These are phyloP conservation scores for Gnathonemus echidnorhynchus DNA, from an alignment of 2,113 vertebrate species.

Conservation along the genomic window DNA sequence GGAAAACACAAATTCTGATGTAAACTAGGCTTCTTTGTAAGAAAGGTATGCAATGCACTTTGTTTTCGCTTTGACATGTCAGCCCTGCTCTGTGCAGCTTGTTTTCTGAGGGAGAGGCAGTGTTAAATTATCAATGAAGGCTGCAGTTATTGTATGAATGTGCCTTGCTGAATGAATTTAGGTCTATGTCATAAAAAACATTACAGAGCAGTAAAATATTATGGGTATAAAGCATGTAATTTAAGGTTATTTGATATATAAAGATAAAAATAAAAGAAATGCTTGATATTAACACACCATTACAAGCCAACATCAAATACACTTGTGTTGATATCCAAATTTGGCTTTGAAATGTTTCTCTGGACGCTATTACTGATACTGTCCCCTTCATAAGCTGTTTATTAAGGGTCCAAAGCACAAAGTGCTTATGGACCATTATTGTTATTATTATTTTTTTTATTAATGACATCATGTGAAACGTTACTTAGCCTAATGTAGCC, in stretches of 20 bases:
- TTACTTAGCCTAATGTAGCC: not conserved
- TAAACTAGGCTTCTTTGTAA: not conserved
- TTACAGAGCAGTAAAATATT: not conserved
- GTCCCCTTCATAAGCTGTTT: not conserved
- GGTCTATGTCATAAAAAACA: not conserved
- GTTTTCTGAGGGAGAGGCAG: no score
- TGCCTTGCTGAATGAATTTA: not conserved
- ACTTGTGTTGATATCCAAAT: no score
- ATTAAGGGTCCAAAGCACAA: no score
- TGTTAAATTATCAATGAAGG: no score
- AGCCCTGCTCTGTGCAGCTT: no score
- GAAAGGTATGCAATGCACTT: no score
- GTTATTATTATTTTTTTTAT: not conserved
- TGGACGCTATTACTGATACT: not conserved
- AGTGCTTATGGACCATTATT: no score
- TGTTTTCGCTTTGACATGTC: no score
- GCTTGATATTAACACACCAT: not conserved
- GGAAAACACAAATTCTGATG: not conserved
- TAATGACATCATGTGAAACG: not conserved
- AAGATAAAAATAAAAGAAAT: not conserved
- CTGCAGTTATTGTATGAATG: no score
- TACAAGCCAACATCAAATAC: not conserved
- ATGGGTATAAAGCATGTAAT: not conserved
- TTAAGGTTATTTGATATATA: not conserved
- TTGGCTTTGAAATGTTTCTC: not conserved